Evolutionary conservation across 2,113 vertebrate genomes (phyloP).

Genomic region (Peucedramus taeniatus): DNA sequence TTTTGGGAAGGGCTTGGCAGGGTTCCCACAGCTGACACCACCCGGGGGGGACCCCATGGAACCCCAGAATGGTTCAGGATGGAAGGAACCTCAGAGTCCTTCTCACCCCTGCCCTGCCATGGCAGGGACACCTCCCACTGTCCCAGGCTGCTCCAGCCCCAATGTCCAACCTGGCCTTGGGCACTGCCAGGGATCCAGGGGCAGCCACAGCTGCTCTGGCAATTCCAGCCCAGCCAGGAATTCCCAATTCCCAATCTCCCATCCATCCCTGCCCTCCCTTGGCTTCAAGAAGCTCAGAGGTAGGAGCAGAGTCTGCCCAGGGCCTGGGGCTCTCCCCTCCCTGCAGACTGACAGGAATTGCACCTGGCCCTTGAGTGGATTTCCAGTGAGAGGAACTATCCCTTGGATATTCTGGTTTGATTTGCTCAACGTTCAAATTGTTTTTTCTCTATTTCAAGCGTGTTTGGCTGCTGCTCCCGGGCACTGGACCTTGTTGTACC

Average conservation of each 20-base stretch:
- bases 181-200: not conserved
- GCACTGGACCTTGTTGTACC: not conserved
- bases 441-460: not conserved
- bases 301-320: not conserved
- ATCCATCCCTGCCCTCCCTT: not conserved
- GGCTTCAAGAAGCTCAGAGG: not conserved
- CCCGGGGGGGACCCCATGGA: not conserved
- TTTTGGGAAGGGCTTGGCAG: not conserved
- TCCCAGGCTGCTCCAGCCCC: not conserved
- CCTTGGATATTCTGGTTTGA: not conserved
- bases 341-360: not conserved
- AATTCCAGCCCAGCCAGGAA: not conserved
- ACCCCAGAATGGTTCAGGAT: not conserved
- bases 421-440: not conserved
- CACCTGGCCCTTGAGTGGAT: not conserved
- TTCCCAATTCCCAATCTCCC: not conserved
- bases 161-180: not conserved
- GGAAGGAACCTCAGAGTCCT: not conserved
- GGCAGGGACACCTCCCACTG: not conserved
- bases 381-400: not conserved
- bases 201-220: not conserved
- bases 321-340: not conserved
- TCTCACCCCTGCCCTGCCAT: fast-evolving
- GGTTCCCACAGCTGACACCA: fast-evolving
- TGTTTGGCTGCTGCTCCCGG: not conserved